These are phyloP conservation scores for Sebastes aleutianus DNA, from an alignment of 2,797 vertebrate species.

Conservation along the genomic window DNA sequence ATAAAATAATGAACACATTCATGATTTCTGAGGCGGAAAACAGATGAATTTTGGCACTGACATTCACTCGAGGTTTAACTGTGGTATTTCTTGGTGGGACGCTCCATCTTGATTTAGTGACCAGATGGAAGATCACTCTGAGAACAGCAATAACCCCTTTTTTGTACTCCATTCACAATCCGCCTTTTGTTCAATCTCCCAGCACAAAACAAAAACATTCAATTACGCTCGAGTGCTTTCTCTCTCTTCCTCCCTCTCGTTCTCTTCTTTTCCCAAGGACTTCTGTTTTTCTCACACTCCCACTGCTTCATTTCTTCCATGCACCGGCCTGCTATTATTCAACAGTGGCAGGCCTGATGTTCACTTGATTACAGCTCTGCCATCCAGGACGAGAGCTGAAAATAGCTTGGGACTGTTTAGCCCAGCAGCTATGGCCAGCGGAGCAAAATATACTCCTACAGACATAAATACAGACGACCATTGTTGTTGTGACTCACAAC, in stretches of 20 bases:
- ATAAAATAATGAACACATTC: constrained; percentile 39
- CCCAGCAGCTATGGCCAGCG: constrained; percentile 57
- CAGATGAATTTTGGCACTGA: constrained; percentile 3
- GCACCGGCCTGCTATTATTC: constrained; percentile 59
- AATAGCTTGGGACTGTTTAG: constrained; percentile 66
- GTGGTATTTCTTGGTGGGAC: constrained; percentile 19
- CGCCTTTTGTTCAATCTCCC: constrained; percentile 18
- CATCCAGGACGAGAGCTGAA: constrained; percentile 64
- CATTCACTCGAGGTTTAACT: constrained; percentile 33
- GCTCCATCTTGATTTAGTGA: constrained; percentile 23
- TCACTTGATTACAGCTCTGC: constrained; percentile 76
- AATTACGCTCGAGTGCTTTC: neutral
- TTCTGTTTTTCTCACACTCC: constrained; percentile 49
- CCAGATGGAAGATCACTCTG: constrained; percentile 15
- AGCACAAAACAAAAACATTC: constrained; percentile 38
- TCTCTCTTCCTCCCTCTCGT: neutral
- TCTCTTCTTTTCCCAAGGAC: constrained; percentile 14
- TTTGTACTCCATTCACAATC: constrained; percentile 36
- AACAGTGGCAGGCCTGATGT: constrained; percentile 67
- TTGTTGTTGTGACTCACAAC: constrained; percentile 75
- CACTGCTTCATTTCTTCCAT: constrained; percentile 62
- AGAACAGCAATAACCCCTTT: neutral
- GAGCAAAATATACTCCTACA: constrained; percentile 70
- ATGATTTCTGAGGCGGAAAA: constrained; percentile 2
- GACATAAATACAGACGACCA: constrained; percentile 66